A percentile compares a stretch with the other conserved stretches of the same genome.
These are phyloP conservation scores for Myzus persicae DNA, from an alignment of 1,140 invertebrate species.

Conservation along the genomic window DNA sequence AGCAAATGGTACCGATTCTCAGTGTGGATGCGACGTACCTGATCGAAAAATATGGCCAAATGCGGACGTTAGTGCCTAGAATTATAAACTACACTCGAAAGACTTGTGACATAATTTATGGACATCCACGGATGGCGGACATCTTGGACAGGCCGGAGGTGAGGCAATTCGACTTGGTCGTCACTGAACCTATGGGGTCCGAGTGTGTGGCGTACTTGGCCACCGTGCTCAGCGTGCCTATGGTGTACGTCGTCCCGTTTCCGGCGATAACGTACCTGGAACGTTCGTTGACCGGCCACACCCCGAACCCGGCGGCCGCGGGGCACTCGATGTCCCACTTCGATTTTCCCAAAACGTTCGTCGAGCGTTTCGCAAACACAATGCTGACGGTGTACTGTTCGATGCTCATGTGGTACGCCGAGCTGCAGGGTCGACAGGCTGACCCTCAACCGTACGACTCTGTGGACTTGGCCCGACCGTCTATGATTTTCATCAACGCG, in stretches of 20 bases:
- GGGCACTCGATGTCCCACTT: background rate
- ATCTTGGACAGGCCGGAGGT: background rate
- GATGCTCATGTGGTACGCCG: background rate
- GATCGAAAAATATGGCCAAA: too few relatives aligned
- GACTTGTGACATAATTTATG: background rate
- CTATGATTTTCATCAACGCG: background rate
- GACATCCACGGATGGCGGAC: background rate
- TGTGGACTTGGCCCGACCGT: background rate
- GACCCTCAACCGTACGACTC: background rate
- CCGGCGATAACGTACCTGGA: background rate
- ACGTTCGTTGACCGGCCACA: background rate
- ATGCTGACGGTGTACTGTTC: background rate
- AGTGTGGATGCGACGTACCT: background rate
- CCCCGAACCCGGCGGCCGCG: background rate
- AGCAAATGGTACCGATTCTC: too few relatives aligned
- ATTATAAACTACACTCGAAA: background rate
- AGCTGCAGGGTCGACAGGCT: background rate
- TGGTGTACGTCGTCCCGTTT: background rate
- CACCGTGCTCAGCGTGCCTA: background rate
- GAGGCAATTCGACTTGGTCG: background rate
- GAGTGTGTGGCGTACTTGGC: background rate
- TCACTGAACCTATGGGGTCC: background rate
- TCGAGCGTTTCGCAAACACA: background rate
- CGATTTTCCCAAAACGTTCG: fast-evolving
- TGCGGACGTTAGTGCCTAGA: too few relatives aligned